These are phyloP conservation scores for Lates calcarifer DNA, from an alignment of 2,113 vertebrate species.

Conservation along the genomic window DNA sequence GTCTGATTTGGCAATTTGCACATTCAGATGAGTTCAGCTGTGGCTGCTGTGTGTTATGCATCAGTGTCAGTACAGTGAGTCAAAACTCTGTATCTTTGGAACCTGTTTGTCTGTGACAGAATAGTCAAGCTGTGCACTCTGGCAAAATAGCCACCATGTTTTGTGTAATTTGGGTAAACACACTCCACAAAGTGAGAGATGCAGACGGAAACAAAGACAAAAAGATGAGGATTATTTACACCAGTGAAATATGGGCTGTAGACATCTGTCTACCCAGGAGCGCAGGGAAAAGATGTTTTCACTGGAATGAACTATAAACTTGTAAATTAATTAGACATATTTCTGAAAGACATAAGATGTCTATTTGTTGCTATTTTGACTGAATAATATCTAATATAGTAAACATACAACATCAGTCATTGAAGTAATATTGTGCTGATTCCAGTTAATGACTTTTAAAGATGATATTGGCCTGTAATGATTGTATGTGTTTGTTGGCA, in stretches of 20 bases:
- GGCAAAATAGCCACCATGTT: background rate
- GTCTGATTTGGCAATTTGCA: background rate
- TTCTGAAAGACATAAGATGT: background rate
- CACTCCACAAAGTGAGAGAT: background rate
- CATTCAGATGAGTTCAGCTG: background rate
- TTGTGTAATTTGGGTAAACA: background rate
- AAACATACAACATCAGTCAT: background rate
- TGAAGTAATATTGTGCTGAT: background rate
- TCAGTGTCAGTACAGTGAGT: no score
- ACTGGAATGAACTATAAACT: background rate
- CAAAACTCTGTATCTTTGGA: background rate
- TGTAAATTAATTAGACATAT: no score
- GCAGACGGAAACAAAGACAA: background rate
- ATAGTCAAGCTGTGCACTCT: background rate
- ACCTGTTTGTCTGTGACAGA: background rate
- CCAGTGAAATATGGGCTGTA: background rate
- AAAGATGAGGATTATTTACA: background rate
- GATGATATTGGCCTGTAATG: background rate
- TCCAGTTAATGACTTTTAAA: background rate
- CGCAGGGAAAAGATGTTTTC: background rate
- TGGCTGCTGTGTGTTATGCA: background rate
- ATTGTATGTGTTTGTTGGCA: background rate
- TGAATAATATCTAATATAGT: background rate
- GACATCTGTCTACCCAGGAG: slow-evolving; percentile 2
- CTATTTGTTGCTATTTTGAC: background rate